Percentiles rank a stretch among this genome's conserved stretches.
phyloP scores from a whole-genome alignment of 1,140 invertebrate genomes.

The Heliconius eleuchia region DNA sequence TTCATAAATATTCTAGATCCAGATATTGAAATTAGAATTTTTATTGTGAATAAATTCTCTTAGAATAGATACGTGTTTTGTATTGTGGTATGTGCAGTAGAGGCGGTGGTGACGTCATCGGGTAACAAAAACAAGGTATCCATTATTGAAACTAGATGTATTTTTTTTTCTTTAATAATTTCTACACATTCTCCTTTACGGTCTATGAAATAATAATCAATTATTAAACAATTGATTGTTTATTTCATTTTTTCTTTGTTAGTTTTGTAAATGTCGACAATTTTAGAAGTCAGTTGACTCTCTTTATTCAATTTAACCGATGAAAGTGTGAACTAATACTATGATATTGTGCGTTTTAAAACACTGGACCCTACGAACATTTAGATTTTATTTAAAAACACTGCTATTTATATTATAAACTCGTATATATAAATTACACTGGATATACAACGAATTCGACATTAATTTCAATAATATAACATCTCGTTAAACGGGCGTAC shows the following conservation, averaged over 20 bases:
- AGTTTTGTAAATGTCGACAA: slow-evolving; percentile 69
- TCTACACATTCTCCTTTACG: slow-evolving; percentile 77
- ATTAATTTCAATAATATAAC: slow-evolving; percentile 44
- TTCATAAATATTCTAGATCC: background rate
- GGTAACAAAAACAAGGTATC: slow-evolving; percentile 59
- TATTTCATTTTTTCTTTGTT: slow-evolving; percentile 62
- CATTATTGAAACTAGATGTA: slow-evolving; percentile 74
- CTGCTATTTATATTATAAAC: slow-evolving; percentile 71
- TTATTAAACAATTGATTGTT: slow-evolving; percentile 73
- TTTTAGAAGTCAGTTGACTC: slow-evolving; percentile 58
- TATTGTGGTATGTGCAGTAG: background rate
- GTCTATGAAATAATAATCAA: slow-evolving; percentile 80
- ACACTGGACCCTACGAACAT: slow-evolving; percentile 81
- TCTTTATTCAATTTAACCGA: slow-evolving; percentile 40
- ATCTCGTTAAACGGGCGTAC: slow-evolving; percentile 53
- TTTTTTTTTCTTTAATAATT: slow-evolving; percentile 63
- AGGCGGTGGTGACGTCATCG: background rate
- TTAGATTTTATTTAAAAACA: slow-evolving; percentile 76
- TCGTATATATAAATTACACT: slow-evolving; percentile 69
- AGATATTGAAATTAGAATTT: background rate
- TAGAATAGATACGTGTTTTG: background rate
- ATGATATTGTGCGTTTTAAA: slow-evolving; percentile 79
- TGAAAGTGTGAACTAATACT: slow-evolving; percentile 79
- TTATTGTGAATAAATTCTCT: slow-evolving; percentile 2
- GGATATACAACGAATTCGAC: slow-evolving; percentile 72